Base-by-base conservation (phyloP, 2,797 vertebrate genomes). In the Dromococcyx pavoninus region DNA sequence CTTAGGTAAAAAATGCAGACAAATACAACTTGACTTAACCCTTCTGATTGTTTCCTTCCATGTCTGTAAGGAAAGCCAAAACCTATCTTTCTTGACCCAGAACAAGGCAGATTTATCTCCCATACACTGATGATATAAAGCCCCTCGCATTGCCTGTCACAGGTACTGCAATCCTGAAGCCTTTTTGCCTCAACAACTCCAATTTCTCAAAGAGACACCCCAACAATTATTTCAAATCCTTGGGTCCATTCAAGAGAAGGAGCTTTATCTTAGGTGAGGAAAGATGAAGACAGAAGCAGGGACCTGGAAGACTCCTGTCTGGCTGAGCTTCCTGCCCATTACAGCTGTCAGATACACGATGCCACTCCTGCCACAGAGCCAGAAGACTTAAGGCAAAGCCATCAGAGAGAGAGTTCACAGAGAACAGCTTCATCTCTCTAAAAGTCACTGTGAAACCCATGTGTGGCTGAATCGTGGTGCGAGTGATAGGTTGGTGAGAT, bases 281-380 rank as follows among this genome's bases (percentile, higher is more conserved):
- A 53, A 2, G n/a, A 24, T 33, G 70, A 50, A 50, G 74, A 7
- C 23, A 46, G 61, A 74, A 50, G 41, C 22, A 25, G 39, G 58
- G 28, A 41, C 23, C 41, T 65, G 57, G 61, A 70, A 50, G 35
- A 12, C 7, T 24, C 28, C 15, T 7, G 17, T 8, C 35, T n/a
- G 22, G 23, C 2, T 67, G 39, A 37, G n/a, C 48, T 43, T 66
- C 33, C 12, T 0, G 0, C 32, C 32, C 7, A 0, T 32, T 22
- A 24, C 24, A 57, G 58, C 54, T 2, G 28, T 10, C 33, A 19
- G 33, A 39, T 50, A 4, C 32, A 32, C 10, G 23, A 22, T 0
- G 3, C 41, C 25, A 25, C 39, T 32, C 25, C 50, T 37, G 37
- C 67, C 41, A 60, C 11, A 30, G n/a, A 39, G 44, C 32, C 8